These are phyloP conservation scores for Acipenser oxyrinchus DNA, from an alignment of 2,797 vertebrate genomes.

Conservation along the genomic window DNA sequence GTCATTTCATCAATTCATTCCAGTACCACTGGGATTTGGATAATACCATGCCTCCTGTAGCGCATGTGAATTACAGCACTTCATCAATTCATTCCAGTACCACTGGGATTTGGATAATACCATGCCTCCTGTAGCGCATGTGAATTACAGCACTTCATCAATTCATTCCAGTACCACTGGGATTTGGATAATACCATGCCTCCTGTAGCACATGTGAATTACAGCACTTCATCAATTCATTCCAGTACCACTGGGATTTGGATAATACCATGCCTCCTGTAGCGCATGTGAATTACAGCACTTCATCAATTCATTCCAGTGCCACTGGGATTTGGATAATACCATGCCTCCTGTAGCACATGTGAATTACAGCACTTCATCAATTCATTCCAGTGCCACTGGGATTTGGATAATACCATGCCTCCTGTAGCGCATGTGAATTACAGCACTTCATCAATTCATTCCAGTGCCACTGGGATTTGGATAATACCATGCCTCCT, in stretches of 20 bases:
- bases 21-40: conserved; percentile 68
- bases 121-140: conserved; percentile 69
- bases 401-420: too few relatives aligned
- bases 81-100: conserved; percentile 76
- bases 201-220: conserved; percentile 80
- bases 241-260: conserved; percentile 67
- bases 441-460: too few relatives aligned
- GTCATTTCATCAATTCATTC: conserved; percentile 92
- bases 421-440: too few relatives aligned
- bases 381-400: too few relatives aligned
- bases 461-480: too few relatives aligned
- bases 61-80: conserved; percentile 73
- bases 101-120: conserved; percentile 72
- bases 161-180: conserved; percentile 66
- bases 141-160: conserved; percentile 76
- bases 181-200: conserved; percentile 70
- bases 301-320: too few relatives aligned
- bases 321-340: too few relatives aligned
- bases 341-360: too few relatives aligned
- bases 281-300: conserved; percentile 73
- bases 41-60: conserved; percentile 66
- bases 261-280: conserved; percentile 67
- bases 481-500: too few relatives aligned
- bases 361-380: too few relatives aligned
- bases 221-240: conserved; percentile 72